phyloP scores from a whole-genome alignment of 92 coral and sea anemone species.

The Siderastrea siderea region DNA sequence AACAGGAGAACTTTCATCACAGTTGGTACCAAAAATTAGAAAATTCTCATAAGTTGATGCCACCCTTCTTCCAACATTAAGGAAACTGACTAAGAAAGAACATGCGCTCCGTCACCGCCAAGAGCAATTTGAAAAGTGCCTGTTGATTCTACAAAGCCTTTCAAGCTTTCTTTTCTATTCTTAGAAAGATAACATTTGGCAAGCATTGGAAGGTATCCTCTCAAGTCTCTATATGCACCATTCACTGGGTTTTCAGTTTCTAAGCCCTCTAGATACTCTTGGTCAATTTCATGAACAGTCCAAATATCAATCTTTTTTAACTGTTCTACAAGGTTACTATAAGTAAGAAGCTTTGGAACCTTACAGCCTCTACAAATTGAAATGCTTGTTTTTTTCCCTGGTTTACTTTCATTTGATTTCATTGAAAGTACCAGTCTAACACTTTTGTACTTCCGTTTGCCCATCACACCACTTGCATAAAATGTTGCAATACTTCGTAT shows the following conservation, averaged over 20 bases:
- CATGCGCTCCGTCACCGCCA: slow-evolving; percentile 75
- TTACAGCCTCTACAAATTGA: slow-evolving; percentile 57
- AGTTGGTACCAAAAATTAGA: slow-evolving; percentile 77
- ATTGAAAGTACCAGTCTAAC: slow-evolving; percentile 62
- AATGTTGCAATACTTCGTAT: too few species aligned
- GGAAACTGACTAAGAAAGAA: slow-evolving; percentile 63
- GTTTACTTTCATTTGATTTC: slow-evolving; percentile 36
- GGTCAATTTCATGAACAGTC: slow-evolving; percentile 52
- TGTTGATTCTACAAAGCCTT: slow-evolving; percentile 68
- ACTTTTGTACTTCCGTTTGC: slow-evolving; percentile 73
- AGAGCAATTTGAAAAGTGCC: slow-evolving; percentile 72
- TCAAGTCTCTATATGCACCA: slow-evolving; percentile 76
- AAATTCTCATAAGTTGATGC: slow-evolving; percentile 66
- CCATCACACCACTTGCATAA: slow-evolving; percentile 75
- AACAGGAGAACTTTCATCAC: slow-evolving; percentile 72
- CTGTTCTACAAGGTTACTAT: slow-evolving; percentile 49
- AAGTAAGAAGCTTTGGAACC: slow-evolving; percentile 71
- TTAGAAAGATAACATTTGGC: slow-evolving; percentile 69
- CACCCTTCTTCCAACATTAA: slow-evolving; percentile 62
- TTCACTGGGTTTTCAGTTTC: slow-evolving; percentile 37
- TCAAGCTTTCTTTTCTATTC: slow-evolving; percentile 48
- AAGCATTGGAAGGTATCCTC: slow-evolving; percentile 67
- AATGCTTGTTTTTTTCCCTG: slow-evolving; percentile 49
- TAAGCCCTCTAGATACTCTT: slow-evolving; percentile 40
- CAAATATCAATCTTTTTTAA: slow-evolving; percentile 67